phyloP scores from a whole-genome alignment of 2,797 vertebrate genomes.

The Percopsis omiscomaycus region DNA sequence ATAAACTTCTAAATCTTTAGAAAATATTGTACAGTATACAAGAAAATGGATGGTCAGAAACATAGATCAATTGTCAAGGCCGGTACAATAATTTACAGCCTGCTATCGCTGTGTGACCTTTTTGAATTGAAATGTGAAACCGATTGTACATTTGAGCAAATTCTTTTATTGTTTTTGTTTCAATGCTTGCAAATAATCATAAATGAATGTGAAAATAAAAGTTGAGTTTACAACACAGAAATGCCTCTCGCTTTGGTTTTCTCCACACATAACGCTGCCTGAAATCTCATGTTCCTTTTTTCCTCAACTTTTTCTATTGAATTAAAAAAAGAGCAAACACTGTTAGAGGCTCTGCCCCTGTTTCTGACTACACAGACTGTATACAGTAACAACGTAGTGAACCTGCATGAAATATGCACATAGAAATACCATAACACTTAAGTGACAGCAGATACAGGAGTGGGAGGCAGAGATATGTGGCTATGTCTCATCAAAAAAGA shows the following conservation, averaged over 20 bases:
- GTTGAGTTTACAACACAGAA: conserved; percentile 76
- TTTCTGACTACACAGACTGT: conserved; percentile 84
- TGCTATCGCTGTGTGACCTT: conserved; percentile 17
- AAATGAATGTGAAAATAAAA: conserved; percentile 77
- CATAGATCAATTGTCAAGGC: conserved; percentile 9
- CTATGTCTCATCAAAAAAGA: conserved; percentile 68
- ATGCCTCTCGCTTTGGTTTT: conserved; percentile 81
- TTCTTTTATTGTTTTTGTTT: conserved; percentile 77
- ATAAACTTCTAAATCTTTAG: conserved; percentile 1
- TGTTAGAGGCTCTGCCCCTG: conserved; percentile 90
- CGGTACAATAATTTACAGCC: conserved; percentile 7
- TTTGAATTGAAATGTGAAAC: conserved; percentile 71
- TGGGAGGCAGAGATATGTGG: conserved; percentile 78
- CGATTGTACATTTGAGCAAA: conserved; percentile 74
- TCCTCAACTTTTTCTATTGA: conserved; percentile 69
- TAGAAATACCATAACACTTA: conserved; percentile 78
- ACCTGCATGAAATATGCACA: conserved; percentile 80
- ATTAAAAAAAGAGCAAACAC: conserved; percentile 73
- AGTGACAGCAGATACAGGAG: conserved; percentile 82
- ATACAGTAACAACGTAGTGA: conserved; percentile 88
- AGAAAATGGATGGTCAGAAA: conserved; percentile 23
- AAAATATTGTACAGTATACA: conserved; percentile 27
- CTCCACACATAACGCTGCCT: conserved; percentile 84
- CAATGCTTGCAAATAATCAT: conserved; percentile 76
- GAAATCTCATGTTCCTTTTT: conserved; percentile 69